phyloP scores from a whole-genome alignment of 2,888 invertebrate species.

The Trichopoda pennipes region DNA sequence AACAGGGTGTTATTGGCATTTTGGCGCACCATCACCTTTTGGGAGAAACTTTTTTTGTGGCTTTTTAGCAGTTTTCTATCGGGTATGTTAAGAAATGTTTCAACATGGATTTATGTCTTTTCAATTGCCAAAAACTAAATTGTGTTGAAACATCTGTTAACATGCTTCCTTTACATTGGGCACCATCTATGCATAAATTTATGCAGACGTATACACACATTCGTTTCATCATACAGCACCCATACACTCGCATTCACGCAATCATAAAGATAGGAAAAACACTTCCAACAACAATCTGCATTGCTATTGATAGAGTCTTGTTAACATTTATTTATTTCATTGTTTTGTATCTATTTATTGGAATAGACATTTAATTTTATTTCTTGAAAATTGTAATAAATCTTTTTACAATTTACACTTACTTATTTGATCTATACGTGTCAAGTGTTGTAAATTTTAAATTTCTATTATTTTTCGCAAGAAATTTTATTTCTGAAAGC shows the following conservation, averaged over 20 bases:
- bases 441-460: slow-evolving; percentile 24
- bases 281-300: slow-evolving; percentile 55
- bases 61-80: slow-evolving; percentile 44
- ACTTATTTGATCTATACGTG: not conserved
- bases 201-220: not conserved
- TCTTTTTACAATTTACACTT: slow-evolving; percentile 42
- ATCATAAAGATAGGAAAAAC: not conserved
- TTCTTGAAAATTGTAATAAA: slow-evolving; percentile 51
- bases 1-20: not conserved
- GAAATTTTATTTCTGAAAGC: not conserved
- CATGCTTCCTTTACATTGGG: slow-evolving; percentile 53
- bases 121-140: slow-evolving; percentile 64
- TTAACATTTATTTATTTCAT: slow-evolving; percentile 59
- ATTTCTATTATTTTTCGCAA: slow-evolving; percentile 19
- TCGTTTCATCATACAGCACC: not conserved
- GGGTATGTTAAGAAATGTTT: slow-evolving; percentile 33
- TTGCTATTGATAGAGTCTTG: slow-evolving; percentile 61
- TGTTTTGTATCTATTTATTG: slow-evolving; percentile 26
- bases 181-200: not conserved
- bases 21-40: slow-evolving; percentile 15
- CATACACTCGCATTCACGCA: not conserved
- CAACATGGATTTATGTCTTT: slow-evolving; percentile 64
- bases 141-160: slow-evolving; percentile 70
- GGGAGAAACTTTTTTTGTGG: slow-evolving; percentile 45
- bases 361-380: slow-evolving; percentile 36